Evolutionary conservation across 1,140 invertebrate species (phyloP), one percentile per base, ranked within the genome.

Genomic region (Apis dorsata): DNA sequence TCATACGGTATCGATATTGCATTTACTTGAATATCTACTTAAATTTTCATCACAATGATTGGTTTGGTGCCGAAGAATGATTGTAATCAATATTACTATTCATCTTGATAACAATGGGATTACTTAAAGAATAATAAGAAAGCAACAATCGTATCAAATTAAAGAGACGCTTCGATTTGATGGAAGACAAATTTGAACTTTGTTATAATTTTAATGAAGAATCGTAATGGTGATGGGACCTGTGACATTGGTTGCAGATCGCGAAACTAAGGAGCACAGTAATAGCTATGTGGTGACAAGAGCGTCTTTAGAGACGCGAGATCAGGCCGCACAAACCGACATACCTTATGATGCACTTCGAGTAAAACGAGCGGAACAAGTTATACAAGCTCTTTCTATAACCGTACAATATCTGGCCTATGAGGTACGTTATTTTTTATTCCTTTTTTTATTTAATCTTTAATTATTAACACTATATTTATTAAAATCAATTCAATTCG

Each of bases 331-430:
- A n/a, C 91, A 90, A 82, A 91, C 88, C 15, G 88, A 88, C 63
- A 82, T 85, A 68, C 83, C 71, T 73, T 85, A 85, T 34, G 88
- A 90, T 63, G 76, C 79, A 79, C 78, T 74, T 77, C 90, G 79
- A 81, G 90, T 75, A 79, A 90, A 87, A 84, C 69, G 83, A 60
- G 88, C 92, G 62, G 93, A 95, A 49, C 89, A 92, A 13, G 94
- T 95, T 49, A 94, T 96, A 13, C 96, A 97, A 91, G 96, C 96
- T 0, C 92, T 97, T 49, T 96, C 96, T 24, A 95, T 97, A 34
- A 94, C 96, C 55, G 95, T 97, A 66, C 96, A 97, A 90, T 96
- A 97, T 92, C 93, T 97, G 72, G 96, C 96, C 82, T 95, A 95
- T 91, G 95, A 96, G 92, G 96, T 97, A 93, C 49, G 82, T 80